Evolutionary conservation across 2,113 vertebrate genomes (phyloP).

Genomic region (Telmatochromis bifrenatus): DNA sequence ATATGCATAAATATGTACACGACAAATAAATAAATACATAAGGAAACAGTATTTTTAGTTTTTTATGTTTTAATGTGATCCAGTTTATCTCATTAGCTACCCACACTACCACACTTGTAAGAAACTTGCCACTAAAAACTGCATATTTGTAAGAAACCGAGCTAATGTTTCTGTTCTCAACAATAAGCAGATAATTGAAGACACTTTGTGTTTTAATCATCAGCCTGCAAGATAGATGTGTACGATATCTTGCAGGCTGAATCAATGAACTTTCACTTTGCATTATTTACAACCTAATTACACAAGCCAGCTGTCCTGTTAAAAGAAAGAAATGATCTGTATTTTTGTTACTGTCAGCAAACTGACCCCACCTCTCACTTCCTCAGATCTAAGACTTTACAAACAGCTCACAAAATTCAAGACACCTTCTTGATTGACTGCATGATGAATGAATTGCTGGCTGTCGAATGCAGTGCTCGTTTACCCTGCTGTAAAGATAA

Average conservation of each 20-base stretch:
- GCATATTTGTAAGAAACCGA: not conserved
- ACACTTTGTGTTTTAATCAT: not conserved
- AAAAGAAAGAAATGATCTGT: not conserved
- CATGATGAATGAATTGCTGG: not conserved
- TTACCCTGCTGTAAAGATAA: not conserved
- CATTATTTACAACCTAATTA: not conserved
- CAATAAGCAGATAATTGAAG: not conserved
- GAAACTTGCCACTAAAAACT: not conserved
- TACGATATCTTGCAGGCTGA: not conserved
- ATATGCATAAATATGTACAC: not conserved
- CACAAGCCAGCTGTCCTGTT: not conserved
- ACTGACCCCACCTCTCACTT: not conserved
- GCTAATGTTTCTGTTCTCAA: not conserved
- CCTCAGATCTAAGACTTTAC: not conserved
- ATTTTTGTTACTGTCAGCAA: not conserved
- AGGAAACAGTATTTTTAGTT: not conserved
- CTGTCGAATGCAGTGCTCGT: not conserved
- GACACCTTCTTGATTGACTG: not conserved
- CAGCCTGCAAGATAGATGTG: not conserved
- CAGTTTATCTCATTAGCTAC: not conserved
- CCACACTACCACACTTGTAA: not conserved
- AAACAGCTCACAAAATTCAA: not conserved
- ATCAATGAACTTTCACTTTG: not conserved
- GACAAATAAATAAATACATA: not conserved
- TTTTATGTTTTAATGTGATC: not conserved